phyloP scores from a whole-genome alignment of 2,797 vertebrate species.

The Mallotus villosus region DNA sequence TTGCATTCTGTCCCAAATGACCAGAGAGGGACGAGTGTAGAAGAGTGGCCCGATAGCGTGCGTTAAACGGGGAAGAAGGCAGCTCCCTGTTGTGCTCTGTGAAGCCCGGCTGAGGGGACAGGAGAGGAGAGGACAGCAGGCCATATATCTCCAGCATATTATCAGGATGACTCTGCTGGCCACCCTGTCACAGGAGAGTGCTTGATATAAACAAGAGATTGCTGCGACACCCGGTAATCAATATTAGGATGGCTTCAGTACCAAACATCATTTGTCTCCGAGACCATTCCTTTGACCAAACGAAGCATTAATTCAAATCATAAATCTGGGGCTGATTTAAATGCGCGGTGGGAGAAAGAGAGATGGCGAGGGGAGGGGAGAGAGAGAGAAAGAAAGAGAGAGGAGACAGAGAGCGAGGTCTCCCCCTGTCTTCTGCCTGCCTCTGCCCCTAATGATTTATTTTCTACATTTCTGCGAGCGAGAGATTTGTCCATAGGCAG shows the following conservation, averaged over 20 bases:
- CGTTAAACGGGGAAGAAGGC: slow-evolving; percentile 44
- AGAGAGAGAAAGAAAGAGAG: slow-evolving; percentile 13
- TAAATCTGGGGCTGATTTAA: slow-evolving; percentile 99
- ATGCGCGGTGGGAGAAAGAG: slow-evolving; percentile 74
- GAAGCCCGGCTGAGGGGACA: slow-evolving; percentile 64
- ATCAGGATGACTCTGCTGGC: slow-evolving; percentile 93
- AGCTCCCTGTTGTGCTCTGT: slow-evolving; percentile 62
- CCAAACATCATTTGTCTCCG: slow-evolving; percentile 99
- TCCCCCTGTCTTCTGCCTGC: slow-evolving; percentile 78
- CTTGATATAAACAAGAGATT: slow-evolving; percentile 99
- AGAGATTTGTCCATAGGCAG: slow-evolving; percentile 99
- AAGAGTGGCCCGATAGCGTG: neutral
- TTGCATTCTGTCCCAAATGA: no score
- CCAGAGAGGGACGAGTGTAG: no score
- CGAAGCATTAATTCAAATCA: slow-evolving; percentile 99
- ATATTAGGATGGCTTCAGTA: slow-evolving; percentile 99
- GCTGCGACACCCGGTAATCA: slow-evolving; percentile 99
- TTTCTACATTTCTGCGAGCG: slow-evolving; percentile 99
- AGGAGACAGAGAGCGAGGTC: slow-evolving; percentile 57
- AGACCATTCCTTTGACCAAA: slow-evolving; percentile 99
- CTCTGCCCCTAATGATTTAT: slow-evolving; percentile 99
- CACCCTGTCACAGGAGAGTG: slow-evolving; percentile 97
- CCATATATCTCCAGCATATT: slow-evolving; percentile 95
- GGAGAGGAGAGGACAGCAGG: slow-evolving; percentile 66
- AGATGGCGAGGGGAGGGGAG: slow-evolving; percentile 62